Percentiles rank a stretch among this genome's conserved stretches.
phyloP scores from a whole-genome alignment of 2,888 invertebrate species.

The Andricus quercusramuli region DNA sequence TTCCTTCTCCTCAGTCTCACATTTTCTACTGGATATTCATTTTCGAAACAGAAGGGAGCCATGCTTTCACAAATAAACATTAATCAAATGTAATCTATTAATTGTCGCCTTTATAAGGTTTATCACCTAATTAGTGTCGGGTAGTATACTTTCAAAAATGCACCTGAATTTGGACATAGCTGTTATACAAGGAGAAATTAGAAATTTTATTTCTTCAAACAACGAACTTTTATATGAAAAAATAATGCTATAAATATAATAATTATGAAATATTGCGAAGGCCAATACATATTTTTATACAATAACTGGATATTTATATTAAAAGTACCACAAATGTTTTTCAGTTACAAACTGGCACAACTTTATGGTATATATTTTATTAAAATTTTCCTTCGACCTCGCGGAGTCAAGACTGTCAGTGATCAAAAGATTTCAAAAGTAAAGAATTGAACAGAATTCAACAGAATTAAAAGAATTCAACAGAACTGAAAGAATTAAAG shows the following conservation, averaged over 20 bases:
- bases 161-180: constrained; percentile 18
- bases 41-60: constrained; percentile 29
- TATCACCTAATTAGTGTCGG: constrained; percentile 16
- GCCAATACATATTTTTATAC: too few species aligned
- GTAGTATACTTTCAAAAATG: constrained; percentile 38
- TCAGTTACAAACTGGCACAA: background rate
- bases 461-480: too few species aligned
- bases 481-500: too few species aligned
- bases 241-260: too few species aligned
- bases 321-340: too few species aligned
- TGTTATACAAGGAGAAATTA: background rate
- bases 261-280: too few species aligned
- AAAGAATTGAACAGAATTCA: too few species aligned
- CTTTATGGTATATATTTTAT: background rate
- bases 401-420: background rate
- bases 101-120: constrained; percentile 22
- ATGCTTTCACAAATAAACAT: constrained; percentile 7
- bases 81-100: constrained; percentile 20
- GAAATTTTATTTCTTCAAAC: background rate
- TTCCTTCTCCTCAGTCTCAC: constrained; percentile 38
- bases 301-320: too few species aligned
- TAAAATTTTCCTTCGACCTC: background rate
- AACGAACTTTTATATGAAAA: background rate
- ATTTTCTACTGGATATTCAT: constrained; percentile 6
- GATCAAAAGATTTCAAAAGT: too few species aligned